These are phyloP conservation scores for Coluber constrictor DNA, from an alignment of 2,797 vertebrate species.

Conservation along the genomic window DNA sequence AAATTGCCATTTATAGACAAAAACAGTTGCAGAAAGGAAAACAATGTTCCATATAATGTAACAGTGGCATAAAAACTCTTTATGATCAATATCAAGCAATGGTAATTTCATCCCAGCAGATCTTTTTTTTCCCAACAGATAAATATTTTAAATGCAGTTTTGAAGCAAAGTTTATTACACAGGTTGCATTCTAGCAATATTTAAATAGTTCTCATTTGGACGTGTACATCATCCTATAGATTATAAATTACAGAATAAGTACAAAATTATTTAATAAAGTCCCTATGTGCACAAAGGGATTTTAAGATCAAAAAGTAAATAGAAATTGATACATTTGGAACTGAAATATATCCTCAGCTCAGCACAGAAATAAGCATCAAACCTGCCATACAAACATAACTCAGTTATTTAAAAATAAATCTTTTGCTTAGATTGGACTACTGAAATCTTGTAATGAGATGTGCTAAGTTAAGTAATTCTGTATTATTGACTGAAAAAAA, in stretches of 20 bases:
- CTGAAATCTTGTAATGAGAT: background rate
- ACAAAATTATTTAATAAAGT: background rate
- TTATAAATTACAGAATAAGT: background rate
- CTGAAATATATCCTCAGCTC: background rate
- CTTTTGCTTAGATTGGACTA: background rate
- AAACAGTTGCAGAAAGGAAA: background rate
- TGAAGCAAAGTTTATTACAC: background rate
- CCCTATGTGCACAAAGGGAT: background rate
- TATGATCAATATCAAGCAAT: background rate
- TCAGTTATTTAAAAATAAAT: background rate
- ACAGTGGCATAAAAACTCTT: background rate
- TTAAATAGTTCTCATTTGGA: background rate
- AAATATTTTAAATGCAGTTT: conserved; percentile 13
- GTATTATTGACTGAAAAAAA: background rate
- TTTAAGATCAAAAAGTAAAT: background rate
- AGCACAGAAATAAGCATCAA: background rate
- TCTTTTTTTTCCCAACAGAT: background rate
- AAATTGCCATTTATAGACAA: background rate
- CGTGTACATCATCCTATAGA: background rate
- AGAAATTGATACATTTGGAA: background rate
- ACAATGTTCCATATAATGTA: fast-evolving
- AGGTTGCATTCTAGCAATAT: background rate
- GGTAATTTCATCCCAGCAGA: background rate
- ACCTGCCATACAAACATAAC: background rate
- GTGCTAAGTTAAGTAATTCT: background rate